Conservation (phyloP, 2,113 vertebrate genomes). For the Lepidothrix coronata region DNA sequence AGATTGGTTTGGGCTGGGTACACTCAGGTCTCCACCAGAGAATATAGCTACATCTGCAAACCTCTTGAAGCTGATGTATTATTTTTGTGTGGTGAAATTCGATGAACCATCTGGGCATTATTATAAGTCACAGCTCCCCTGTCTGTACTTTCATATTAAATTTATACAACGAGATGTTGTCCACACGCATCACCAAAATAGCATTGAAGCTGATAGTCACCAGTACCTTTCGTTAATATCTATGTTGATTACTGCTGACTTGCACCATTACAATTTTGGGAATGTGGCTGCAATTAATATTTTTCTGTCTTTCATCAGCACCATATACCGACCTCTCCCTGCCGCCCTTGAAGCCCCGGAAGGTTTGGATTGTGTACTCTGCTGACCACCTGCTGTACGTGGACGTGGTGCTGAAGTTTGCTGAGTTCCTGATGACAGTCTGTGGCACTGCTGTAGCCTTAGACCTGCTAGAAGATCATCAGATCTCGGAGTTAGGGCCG, state of each 20-base stretch:
- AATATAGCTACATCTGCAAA: neutral
- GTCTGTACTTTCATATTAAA: neutral
- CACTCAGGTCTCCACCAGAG: neutral
- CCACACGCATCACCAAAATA: neutral
- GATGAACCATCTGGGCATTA: neutral
- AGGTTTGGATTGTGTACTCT: constrained; percentile 90
- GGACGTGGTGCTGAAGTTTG: constrained; percentile 89
- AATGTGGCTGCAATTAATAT: neutral
- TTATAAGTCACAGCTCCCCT: neutral
- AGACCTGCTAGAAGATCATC: constrained; percentile 83
- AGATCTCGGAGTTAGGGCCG: constrained; percentile 81
- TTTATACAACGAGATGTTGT: neutral
- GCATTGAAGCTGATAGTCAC: neutral
- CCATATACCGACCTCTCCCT: neutral
- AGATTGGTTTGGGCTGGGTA: neutral
- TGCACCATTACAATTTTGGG: neutral
- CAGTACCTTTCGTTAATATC: neutral
- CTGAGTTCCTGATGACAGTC: constrained; percentile 84
- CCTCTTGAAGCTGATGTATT: neutral
- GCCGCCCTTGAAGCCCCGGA: constrained; percentile 62
- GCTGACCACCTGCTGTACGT: constrained; percentile 88
- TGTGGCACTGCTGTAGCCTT: constrained; percentile 89
- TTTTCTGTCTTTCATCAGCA: neutral
- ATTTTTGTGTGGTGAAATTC: neutral
- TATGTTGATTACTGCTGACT: neutral